These are phyloP conservation scores for Sebastes oblongus DNA, from an alignment of 2,797 vertebrate genomes.

Conservation along the genomic window DNA sequence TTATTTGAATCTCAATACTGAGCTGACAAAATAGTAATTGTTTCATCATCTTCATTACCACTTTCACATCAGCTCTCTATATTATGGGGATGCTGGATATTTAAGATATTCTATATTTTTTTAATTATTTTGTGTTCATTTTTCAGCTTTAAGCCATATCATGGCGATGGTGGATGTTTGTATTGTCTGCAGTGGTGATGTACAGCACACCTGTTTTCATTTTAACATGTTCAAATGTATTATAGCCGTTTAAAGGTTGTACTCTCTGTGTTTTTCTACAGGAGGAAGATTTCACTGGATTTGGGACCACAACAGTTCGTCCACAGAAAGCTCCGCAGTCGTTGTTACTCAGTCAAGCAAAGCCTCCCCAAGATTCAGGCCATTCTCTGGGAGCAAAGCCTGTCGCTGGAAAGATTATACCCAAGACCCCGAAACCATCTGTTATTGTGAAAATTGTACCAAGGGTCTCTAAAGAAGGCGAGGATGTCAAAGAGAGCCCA, in stretches of 20 bases:
- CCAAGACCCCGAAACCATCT: slow-evolving; percentile 56
- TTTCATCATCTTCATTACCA: too few relatives aligned
- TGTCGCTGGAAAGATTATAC: slow-evolving; percentile 62
- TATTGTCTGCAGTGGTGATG: not conserved
- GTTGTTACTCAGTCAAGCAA: slow-evolving; percentile 37
- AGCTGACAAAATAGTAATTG: not conserved
- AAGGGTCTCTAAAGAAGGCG: slow-evolving; percentile 50
- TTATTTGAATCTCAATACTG: not conserved
- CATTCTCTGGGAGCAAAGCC: slow-evolving; percentile 57
- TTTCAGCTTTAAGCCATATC: not conserved
- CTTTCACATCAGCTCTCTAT: too few relatives aligned
- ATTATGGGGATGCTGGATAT: too few relatives aligned
- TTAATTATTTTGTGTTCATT: not conserved
- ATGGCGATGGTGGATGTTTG: not conserved
- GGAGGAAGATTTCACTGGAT: slow-evolving; percentile 88
- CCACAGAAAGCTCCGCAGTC: slow-evolving; percentile 48
- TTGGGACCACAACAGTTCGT: slow-evolving; percentile 73
- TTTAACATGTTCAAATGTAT: not conserved
- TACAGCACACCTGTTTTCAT: not conserved
- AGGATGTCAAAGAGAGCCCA: slow-evolving; percentile 18
- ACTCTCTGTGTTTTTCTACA: slow-evolving; percentile 48
- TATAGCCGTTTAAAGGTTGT: not conserved
- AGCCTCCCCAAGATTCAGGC: slow-evolving; percentile 64
- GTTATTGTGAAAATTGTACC: slow-evolving; percentile 71
- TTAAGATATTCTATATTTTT: not conserved